phyloP scores from a whole-genome alignment of 2,888 invertebrate species.

The Idaea aversata region DNA sequence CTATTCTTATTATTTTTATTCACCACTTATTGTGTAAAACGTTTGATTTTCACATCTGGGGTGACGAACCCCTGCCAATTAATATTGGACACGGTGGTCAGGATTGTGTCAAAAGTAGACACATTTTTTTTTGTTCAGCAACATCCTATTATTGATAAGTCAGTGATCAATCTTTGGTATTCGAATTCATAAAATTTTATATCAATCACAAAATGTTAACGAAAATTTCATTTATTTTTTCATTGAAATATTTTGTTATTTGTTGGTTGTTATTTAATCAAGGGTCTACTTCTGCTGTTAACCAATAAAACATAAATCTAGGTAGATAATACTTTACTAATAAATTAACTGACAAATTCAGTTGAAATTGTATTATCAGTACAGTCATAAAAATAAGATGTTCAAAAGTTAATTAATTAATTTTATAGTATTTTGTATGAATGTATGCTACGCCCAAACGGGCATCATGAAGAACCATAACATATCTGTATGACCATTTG shows the following conservation, averaged over 20 bases:
- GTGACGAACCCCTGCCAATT: constrained; percentile 75
- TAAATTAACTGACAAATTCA: too few relatives aligned
- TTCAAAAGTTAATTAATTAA: too few relatives aligned
- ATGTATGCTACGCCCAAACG: too few relatives aligned
- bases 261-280: too few relatives aligned
- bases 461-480: too few relatives aligned
- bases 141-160: constrained; percentile 37
- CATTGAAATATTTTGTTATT: not conserved
- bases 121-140: constrained; percentile 52
- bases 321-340: too few relatives aligned
- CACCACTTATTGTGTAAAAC: constrained; percentile 60
- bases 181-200: not conserved
- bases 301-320: too few relatives aligned
- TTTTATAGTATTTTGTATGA: too few relatives aligned
- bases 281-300: too few relatives aligned
- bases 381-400: too few relatives aligned
- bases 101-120: constrained; percentile 63
- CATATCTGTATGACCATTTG: too few relatives aligned
- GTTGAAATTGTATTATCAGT: too few relatives aligned
- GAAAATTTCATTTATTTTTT: not conserved
- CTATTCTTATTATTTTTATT: constrained; percentile 70
- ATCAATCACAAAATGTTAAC: not conserved
- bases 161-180: constrained; percentile 44
- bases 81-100: constrained; percentile 75
- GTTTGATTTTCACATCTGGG: constrained; percentile 56